A percentile compares a stretch with the other conserved stretches of the same genome.
phyloP scores from a whole-genome alignment of 2,888 invertebrate genomes.

The Lasioglossum calceatum region DNA sequence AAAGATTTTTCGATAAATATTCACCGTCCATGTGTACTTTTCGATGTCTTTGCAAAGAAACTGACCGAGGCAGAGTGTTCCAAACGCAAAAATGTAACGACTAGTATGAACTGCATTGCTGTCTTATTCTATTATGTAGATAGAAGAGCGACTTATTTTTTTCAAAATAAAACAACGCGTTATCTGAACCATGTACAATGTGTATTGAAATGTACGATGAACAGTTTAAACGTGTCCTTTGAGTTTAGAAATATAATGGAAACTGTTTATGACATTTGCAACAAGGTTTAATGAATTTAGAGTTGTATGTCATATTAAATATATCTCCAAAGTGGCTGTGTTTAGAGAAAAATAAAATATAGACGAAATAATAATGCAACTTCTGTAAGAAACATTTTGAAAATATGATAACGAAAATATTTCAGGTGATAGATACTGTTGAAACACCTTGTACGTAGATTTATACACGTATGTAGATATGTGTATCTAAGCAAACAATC shows the following conservation, averaged over 20 bases:
- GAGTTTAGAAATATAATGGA: neutral
- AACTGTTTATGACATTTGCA: neutral
- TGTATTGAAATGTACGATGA: neutral
- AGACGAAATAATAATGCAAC: neutral
- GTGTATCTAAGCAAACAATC: constrained; percentile 20
- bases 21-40: neutral
- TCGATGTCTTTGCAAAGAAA: neutral
- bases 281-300: neutral
- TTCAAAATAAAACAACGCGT: neutral
- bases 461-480: neutral
- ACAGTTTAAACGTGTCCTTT: neutral
- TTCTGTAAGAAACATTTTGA: neutral
- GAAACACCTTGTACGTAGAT: neutral
- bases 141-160: neutral
- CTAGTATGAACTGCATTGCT: neutral
- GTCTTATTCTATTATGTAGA: neutral
- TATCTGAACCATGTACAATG: neutral
- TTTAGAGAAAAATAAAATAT: neutral
- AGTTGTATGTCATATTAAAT: neutral
- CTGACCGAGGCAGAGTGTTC: neutral
- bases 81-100: neutral
- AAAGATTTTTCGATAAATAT: neutral
- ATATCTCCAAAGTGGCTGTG: neutral
- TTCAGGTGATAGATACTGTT: neutral
- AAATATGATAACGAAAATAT: neutral